A percentile compares a stretch with the other conserved stretches of the same genome.
phyloP scores from a whole-genome alignment of 35 echinoderm and acorn worm genomes.

The Antedon bifida region DNA sequence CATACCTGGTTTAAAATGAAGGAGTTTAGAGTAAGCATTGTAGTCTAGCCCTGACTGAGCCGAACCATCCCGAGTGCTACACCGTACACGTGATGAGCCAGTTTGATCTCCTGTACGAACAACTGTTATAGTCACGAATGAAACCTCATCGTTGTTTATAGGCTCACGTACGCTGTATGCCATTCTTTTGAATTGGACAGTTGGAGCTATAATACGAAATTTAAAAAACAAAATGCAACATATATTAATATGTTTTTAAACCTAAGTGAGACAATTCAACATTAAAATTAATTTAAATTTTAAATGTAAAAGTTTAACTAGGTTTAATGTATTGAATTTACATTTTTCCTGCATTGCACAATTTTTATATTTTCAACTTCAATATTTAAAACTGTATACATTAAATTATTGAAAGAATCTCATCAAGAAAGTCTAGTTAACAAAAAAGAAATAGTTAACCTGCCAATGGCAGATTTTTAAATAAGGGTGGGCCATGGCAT shows the following conservation, averaged over 20 bases:
- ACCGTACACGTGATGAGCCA: slow-evolving; percentile 63
- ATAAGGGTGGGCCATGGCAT: too few relatives aligned
- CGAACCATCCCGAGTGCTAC: slow-evolving; percentile 86
- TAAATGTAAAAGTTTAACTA: too few relatives aligned
- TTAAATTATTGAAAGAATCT: too few relatives aligned
- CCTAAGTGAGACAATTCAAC: too few relatives aligned
- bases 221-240: neutral
- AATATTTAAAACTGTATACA: too few relatives aligned
- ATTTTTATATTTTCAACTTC: too few relatives aligned
- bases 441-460: too few relatives aligned
- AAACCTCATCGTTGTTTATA: slow-evolving; percentile 22
- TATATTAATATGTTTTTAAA: neutral
- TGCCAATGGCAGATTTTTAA: too few relatives aligned
- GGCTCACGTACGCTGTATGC: slow-evolving; percentile 93
- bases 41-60: slow-evolving; percentile 95
- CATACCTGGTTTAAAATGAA: slow-evolving; percentile 77
- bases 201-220: slow-evolving; percentile 43
- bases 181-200: slow-evolving; percentile 76
- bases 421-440: too few relatives aligned
- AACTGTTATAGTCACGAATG: slow-evolving; percentile 53
- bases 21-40: slow-evolving; percentile 71
- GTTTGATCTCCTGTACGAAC: slow-evolving; percentile 86
- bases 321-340: too few relatives aligned
- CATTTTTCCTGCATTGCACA: too few relatives aligned
- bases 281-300: too few relatives aligned